Conservation (phyloP, 2,888 invertebrate species). For the Diarsia rubi region DNA sequence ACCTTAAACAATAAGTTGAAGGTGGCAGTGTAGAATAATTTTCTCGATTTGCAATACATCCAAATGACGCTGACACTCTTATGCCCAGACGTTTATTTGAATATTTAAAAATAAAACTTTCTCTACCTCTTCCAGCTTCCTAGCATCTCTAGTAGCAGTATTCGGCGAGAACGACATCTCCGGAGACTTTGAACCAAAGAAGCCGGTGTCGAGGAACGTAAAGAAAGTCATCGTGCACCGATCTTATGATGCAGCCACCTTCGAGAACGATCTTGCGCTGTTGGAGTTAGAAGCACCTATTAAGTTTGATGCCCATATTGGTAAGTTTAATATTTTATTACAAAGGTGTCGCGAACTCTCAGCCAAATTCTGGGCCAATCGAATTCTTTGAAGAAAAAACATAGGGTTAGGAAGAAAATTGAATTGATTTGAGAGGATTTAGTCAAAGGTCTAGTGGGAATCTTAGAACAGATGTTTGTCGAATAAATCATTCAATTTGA, state of each 20-base stretch:
- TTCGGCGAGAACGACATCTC: constrained; percentile 98
- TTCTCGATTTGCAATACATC: no score
- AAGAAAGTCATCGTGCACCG: constrained; percentile 96
- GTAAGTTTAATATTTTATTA: constrained; percentile 81
- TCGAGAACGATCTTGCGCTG: constrained; percentile 97
- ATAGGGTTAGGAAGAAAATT: no score
- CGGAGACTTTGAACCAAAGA: constrained; percentile 94
- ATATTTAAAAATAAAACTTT: no score
- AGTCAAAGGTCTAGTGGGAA: no score
- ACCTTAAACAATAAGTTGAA: no score
- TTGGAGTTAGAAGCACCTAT: constrained; percentile 96
- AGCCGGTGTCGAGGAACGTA: constrained; percentile 95
- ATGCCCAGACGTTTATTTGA: no score
- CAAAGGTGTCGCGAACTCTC: not conserved
- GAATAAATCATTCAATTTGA: no score
- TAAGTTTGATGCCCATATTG: constrained; percentile 96
- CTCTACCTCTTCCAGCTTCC: constrained; percentile 90
- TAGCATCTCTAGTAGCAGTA: constrained; percentile 97
- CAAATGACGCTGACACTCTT: no score
- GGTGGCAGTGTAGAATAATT: no score
- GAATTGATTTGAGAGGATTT: no score
- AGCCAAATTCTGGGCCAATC: not conserved
- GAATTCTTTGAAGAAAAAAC: not conserved
- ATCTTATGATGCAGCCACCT: constrained; percentile 97
- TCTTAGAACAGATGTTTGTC: no score